These are phyloP conservation scores for Ceratoteleas bidentatus DNA, from an alignment of 1,140 invertebrate species.

Conservation along the genomic window DNA sequence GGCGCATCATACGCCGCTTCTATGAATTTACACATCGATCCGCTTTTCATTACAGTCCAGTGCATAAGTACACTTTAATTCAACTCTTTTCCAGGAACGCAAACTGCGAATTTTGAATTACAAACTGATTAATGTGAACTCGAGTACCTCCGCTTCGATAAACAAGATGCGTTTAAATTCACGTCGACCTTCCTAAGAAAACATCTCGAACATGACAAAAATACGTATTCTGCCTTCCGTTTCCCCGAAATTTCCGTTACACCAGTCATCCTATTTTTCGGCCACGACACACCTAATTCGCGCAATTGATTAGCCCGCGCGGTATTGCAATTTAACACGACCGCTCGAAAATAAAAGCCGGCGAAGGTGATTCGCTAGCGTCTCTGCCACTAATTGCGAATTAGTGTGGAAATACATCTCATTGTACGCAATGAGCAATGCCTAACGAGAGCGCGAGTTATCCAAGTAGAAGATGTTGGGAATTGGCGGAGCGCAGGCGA, in stretches of 20 bases:
- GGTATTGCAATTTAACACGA: conserved; percentile 3
- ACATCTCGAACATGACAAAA: no score
- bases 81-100: conserved; percentile 11
- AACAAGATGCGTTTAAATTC: neutral
- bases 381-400: conserved; percentile 46
- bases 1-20: neutral
- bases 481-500: conserved; percentile 37
- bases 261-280: no score
- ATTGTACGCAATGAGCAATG: conserved; percentile 40
- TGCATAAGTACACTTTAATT: conserved; percentile 1
- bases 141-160: neutral
- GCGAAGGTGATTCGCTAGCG: conserved; percentile 6
- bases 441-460: conserved; percentile 54
- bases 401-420: conserved; percentile 56
- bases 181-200: no score
- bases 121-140: neutral
- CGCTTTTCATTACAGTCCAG: conserved; percentile 13
- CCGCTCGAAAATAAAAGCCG: conserved; percentile 7
- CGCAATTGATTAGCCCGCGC: no score
- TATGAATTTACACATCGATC: conserved; percentile 7
- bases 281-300: no score
- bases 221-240: no score
- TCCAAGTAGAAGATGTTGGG: conserved; percentile 50
- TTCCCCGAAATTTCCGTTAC: no score
- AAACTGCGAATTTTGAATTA: neutral